Percentiles rank a stretch among this genome's conserved stretches.
These are phyloP conservation scores for Dinocampus coccinellae DNA, from an alignment of 2,888 invertebrate genomes.

Conservation along the genomic window DNA sequence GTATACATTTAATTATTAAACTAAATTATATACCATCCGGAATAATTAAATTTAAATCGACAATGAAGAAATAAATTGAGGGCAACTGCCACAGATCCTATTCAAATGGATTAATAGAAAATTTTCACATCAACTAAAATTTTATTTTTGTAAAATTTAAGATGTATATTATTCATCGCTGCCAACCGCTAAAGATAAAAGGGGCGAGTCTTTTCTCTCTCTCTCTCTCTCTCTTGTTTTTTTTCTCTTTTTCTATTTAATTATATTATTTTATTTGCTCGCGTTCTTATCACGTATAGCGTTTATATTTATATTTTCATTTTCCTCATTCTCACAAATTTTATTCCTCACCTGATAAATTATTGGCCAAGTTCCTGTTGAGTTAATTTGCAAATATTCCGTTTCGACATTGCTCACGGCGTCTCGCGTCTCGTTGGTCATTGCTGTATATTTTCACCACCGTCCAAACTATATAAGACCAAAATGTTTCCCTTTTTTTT, in stretches of 20 bases:
- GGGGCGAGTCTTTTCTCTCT: background rate
- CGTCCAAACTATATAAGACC: background rate
- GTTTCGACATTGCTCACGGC: slow-evolving; percentile 75
- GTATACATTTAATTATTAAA: background rate
- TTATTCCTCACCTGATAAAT: slow-evolving; percentile 77
- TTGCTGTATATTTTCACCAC: slow-evolving; percentile 28
- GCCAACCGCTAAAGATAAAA: slow-evolving; percentile 14
- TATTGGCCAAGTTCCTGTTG: slow-evolving; percentile 78
- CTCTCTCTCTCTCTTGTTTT: no score
- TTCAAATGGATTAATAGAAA: no score
- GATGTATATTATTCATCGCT: slow-evolving; percentile 6
- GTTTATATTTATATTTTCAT: background rate
- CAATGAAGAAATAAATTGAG: no score
- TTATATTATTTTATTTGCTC: background rate
- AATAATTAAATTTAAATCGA: no score
- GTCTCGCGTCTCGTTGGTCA: slow-evolving; percentile 54
- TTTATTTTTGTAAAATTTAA: no score
- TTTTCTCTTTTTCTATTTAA: no score
- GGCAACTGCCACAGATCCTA: no score
- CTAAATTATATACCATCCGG: no score
- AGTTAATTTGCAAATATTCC: slow-evolving; percentile 80
- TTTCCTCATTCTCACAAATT: background rate
- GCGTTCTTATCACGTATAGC: background rate
- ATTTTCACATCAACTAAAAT: no score
- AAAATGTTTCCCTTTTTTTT: no score